Evolutionary conservation across 1,140 invertebrate genomes (phyloP).

Genomic region (Panulirus ornatus): DNA sequence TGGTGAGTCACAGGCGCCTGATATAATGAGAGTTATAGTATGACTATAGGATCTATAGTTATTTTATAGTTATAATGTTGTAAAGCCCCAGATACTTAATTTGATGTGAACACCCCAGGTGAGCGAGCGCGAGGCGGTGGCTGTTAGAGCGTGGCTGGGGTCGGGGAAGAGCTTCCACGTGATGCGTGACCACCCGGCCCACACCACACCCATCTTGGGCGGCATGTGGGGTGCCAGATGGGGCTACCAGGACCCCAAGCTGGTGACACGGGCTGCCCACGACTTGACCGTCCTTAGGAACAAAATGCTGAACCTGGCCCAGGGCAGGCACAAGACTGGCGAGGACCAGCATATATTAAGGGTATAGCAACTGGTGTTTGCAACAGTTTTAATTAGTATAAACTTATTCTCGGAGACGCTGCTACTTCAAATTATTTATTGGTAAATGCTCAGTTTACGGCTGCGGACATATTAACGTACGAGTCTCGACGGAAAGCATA

Average conservation of each 20-base stretch:
- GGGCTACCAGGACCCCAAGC: not conserved
- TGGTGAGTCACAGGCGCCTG: not conserved
- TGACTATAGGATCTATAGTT: not conserved
- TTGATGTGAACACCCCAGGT: slow-evolving; percentile 7
- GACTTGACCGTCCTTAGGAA: slow-evolving; percentile 1
- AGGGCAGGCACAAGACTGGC: not conserved
- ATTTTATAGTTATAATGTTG: not conserved
- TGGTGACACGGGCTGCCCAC: not conserved
- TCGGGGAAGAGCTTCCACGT: slow-evolving; percentile 75
- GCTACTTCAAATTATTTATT: not conserved
- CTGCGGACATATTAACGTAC: not conserved
- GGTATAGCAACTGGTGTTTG: slow-evolving; percentile 18
- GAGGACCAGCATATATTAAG: slow-evolving; percentile 40
- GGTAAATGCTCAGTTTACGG: not conserved
- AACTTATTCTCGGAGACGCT: too few species aligned
- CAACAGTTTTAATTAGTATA: not conserved
- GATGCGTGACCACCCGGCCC: slow-evolving; percentile 76
- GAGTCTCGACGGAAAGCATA: not conserved
- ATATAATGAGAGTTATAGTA: not conserved
- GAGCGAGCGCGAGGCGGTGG: slow-evolving; percentile 62
- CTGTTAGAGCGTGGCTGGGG: slow-evolving; percentile 76
- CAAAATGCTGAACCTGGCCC: slow-evolving; percentile 1
- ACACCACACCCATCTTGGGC: slow-evolving; percentile 57
- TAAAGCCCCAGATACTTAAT: too few species aligned
- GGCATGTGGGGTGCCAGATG: slow-evolving; percentile 70